Conservation (phyloP, 1,140 invertebrate genomes). For the Drosophila punjabiensis region DNA sequence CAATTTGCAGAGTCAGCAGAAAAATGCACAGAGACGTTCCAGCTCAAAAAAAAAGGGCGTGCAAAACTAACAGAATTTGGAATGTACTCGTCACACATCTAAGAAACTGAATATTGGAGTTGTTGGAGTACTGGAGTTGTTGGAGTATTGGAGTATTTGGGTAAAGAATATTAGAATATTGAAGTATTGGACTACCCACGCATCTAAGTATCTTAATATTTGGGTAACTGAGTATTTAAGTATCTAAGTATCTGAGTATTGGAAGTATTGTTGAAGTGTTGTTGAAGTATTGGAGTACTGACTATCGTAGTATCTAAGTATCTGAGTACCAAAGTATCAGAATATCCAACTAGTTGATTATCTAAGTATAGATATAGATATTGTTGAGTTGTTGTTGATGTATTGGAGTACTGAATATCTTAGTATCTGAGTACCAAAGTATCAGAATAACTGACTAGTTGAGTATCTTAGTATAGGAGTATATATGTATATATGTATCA, state of each 20-base stretch:
- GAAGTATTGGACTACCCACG: slow-evolving; percentile 6
- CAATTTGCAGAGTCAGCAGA: slow-evolving; percentile 61
- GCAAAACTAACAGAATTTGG: neutral
- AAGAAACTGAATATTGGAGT: slow-evolving; percentile 1
- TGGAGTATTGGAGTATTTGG: neutral
- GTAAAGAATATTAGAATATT: neutral
- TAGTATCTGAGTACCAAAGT: slow-evolving; percentile 7
- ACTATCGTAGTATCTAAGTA: too few species aligned
- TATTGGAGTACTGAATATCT: neutral
- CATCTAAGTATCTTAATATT: slow-evolving; percentile 8
- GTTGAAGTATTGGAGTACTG: too few species aligned
- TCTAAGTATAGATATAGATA: neutral
- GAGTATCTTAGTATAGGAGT: too few species aligned
- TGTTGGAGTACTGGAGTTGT: slow-evolving; percentile 3
- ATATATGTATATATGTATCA: neutral
- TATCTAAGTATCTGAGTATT: neutral
- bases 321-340: neutral
- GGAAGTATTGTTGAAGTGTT: neutral
- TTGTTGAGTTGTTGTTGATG: too few species aligned
- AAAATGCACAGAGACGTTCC: slow-evolving; percentile 57
- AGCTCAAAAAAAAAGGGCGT: neutral
- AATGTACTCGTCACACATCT: slow-evolving; percentile 8
- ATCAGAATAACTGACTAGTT: neutral
- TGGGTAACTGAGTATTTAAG: neutral
- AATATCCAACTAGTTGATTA: neutral